Evolutionary conservation across 1,140 invertebrate species (phyloP).

Genomic region (Ectropis grisescens): DNA sequence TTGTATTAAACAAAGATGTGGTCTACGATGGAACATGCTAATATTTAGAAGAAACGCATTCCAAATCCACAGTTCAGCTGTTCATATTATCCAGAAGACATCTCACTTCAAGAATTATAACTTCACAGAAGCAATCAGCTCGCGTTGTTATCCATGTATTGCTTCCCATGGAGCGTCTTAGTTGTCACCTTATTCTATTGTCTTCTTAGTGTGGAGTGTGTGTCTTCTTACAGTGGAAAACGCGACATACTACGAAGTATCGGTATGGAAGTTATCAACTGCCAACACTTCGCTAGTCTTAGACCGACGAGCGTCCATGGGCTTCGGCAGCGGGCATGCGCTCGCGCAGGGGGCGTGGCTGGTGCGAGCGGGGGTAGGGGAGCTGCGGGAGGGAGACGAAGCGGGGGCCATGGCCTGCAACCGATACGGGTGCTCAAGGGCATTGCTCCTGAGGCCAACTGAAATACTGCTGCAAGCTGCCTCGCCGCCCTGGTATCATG

Average conservation of each 20-base stretch:
- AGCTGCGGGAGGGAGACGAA: constrained; percentile 36
- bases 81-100: too few species aligned
- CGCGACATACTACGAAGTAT: constrained; percentile 57
- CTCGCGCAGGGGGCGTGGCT: constrained; percentile 35
- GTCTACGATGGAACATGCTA: too few species aligned
- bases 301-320: constrained; percentile 40
- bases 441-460: constrained; percentile 39
- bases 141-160: too few species aligned
- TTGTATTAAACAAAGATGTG: too few species aligned
- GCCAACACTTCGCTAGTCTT: constrained; percentile 44
- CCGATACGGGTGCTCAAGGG: constrained; percentile 44
- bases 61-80: too few species aligned
- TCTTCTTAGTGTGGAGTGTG: too few species aligned
- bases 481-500: constrained; percentile 48
- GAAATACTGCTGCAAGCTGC: constrained; percentile 42
- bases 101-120: too few species aligned
- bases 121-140: too few species aligned
- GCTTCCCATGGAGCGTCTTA: too few species aligned
- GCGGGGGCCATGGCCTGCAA: constrained; percentile 51
- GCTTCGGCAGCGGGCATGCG: constrained; percentile 38
- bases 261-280: constrained; percentile 51
- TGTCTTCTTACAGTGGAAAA: constrained; percentile 45
- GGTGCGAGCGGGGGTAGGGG: constrained; percentile 34
- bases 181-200: too few species aligned
- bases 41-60: too few species aligned